phyloP scores from a whole-genome alignment of 2,113 vertebrate species.

The Campylomormyrus tamandua region DNA sequence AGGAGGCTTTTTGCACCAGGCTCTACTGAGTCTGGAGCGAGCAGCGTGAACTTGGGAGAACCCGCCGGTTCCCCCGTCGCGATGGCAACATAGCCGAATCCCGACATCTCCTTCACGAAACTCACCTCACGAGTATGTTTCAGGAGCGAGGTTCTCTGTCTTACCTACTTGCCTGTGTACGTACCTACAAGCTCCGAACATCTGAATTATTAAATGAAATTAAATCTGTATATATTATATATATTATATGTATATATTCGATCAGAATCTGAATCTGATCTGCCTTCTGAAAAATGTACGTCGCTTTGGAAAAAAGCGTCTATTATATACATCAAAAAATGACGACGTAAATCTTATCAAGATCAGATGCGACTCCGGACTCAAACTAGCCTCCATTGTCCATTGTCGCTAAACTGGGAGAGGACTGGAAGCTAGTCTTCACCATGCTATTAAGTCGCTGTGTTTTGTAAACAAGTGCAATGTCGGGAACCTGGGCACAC shows the following conservation, averaged over 20 bases:
- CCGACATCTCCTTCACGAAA: not conserved
- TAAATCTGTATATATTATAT: not conserved
- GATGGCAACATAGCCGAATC: not conserved
- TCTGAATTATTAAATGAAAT: not conserved
- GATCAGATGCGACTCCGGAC: not conserved
- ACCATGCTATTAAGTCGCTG: not conserved
- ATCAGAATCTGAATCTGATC: not conserved
- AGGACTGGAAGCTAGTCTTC: not conserved
- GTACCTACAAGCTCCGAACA: not conserved
- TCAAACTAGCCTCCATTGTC: not conserved
- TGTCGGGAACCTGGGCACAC: not conserved
- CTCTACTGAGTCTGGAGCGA: not conserved
- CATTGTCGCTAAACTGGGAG: not conserved
- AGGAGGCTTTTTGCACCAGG: not conserved
- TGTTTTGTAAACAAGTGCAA: not conserved
- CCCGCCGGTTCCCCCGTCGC: not conserved
- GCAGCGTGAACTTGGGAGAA: not conserved
- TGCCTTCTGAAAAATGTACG: not conserved
- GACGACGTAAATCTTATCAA: not conserved
- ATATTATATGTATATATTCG: not conserved
- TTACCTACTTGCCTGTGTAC: not conserved
- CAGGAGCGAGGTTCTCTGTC: not conserved
- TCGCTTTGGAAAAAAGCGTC: not conserved
- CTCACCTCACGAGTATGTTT: not conserved
- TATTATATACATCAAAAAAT: not conserved